These are phyloP conservation scores for Sialis fuliginosa DNA, from an alignment of 2,888 invertebrate species.

Conservation along the genomic window DNA sequence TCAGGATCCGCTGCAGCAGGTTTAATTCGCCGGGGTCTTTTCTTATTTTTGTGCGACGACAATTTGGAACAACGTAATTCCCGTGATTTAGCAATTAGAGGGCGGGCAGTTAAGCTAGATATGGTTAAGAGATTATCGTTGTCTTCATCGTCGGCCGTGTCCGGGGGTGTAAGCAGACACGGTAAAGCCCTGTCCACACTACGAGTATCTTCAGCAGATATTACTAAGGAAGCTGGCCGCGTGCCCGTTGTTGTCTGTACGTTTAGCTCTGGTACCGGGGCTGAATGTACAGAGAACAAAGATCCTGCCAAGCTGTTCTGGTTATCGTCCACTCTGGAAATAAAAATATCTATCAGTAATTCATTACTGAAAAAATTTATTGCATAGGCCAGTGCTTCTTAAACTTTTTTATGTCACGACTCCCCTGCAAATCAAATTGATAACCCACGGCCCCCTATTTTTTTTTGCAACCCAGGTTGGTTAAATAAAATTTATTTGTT, in stretches of 20 bases:
- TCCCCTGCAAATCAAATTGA: too few relatives aligned
- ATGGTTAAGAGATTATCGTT: slow-evolving; percentile 55
- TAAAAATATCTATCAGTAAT: too few relatives aligned
- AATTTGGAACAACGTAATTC: slow-evolving; percentile 32
- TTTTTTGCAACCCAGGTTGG: too few relatives aligned
- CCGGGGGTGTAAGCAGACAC: slow-evolving; percentile 24
- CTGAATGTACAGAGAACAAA: slow-evolving; percentile 48
- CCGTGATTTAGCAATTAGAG: slow-evolving; percentile 49
- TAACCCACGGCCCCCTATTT: too few relatives aligned
- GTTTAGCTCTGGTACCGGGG: slow-evolving; percentile 30
- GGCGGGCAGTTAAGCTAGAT: slow-evolving; percentile 53
- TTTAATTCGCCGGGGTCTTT: slow-evolving; percentile 1
- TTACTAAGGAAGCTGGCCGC: slow-evolving; percentile 29
- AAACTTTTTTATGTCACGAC: too few relatives aligned
- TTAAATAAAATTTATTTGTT: too few relatives aligned
- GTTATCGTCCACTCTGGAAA: slow-evolving; percentile 5
- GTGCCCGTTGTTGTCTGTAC: slow-evolving; percentile 17
- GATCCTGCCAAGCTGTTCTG: slow-evolving; percentile 34
- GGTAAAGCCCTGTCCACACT: slow-evolving; percentile 8
- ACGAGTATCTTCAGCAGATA: slow-evolving; percentile 20
- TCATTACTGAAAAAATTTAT: too few relatives aligned
- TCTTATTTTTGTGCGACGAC: slow-evolving; percentile 15
- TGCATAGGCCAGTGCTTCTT: too few relatives aligned
- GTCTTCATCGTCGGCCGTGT: slow-evolving; percentile 39
- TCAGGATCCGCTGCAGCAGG: neutral